Conservation (phyloP, 2,113 vertebrate species). For the Microtus montanus region DNA sequence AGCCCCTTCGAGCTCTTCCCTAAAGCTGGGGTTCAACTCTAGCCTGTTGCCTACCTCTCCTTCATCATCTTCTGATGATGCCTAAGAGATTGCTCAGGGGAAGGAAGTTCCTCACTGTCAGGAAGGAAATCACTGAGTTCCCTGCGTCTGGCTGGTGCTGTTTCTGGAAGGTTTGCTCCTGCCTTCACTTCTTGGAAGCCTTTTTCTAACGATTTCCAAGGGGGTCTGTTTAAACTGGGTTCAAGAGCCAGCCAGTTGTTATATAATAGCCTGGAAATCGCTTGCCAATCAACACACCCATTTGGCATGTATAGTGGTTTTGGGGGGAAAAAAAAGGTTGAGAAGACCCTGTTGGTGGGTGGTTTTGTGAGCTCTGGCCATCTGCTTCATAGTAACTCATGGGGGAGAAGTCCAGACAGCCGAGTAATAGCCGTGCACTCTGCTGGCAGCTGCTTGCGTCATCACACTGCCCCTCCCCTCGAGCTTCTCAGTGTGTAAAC, state of each 20-base stretch:
- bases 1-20: neutral
- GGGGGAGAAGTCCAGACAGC: conserved; percentile 46
- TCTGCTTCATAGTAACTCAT: conserved; percentile 69
- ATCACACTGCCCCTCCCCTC: neutral
- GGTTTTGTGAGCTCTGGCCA: conserved; percentile 44
- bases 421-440: conserved; percentile 9
- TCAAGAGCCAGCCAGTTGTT: neutral
- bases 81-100: neutral
- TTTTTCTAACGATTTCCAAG: conserved; percentile 26
- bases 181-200: neutral
- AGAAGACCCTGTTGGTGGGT: conserved; percentile 3
- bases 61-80: neutral
- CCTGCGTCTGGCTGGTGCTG: neutral
- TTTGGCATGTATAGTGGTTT: conserved; percentile 1
- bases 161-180: neutral
- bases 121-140: neutral
- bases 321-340: neutral
- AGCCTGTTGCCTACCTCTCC: neutral
- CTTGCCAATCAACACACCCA: neutral
- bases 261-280: neutral
- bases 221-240: neutral
- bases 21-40: neutral
- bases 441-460: conserved; percentile 52
- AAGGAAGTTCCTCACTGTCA: neutral
- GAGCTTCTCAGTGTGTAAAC: conserved; percentile 1